phyloP scores from a whole-genome alignment of 2,797 vertebrate species.

The Syndactyla subalaris region DNA sequence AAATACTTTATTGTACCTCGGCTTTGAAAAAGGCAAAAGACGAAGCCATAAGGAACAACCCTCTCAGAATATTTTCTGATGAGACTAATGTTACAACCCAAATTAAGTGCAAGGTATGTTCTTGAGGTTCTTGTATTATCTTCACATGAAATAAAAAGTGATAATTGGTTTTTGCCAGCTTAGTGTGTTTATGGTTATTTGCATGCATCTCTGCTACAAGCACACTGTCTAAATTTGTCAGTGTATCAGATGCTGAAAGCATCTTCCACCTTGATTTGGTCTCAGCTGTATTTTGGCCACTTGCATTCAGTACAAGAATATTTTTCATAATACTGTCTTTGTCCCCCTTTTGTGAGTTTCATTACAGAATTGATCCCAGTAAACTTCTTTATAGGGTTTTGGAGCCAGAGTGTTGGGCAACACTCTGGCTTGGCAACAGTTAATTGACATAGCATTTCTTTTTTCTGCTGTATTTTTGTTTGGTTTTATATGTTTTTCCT shows the following conservation, averaged over 20 bases:
- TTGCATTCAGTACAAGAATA: fast-evolving
- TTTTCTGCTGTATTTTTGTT: background rate
- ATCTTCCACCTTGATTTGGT: background rate
- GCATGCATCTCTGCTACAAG: background rate
- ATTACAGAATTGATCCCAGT: background rate
- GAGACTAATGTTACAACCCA: background rate
- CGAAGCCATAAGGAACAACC: background rate
- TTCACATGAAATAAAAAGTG: background rate
- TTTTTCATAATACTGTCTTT: background rate
- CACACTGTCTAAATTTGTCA: background rate
- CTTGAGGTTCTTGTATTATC: background rate
- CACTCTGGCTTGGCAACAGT: background rate
- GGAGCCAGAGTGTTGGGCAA: background rate
- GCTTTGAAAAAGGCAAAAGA: background rate
- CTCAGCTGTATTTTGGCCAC: background rate
- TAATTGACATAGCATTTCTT: background rate
- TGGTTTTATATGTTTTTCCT: background rate
- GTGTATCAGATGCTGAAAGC: background rate
- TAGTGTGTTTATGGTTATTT: background rate
- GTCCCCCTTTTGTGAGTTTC: background rate
- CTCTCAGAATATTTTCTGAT: background rate
- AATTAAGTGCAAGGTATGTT: background rate
- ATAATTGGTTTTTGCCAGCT: background rate
- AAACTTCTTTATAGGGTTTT: background rate
- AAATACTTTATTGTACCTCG: background rate